Evolutionary conservation across 2,888 invertebrate genomes (phyloP).

Genomic region (Thecocarcelia acutangulata): DNA sequence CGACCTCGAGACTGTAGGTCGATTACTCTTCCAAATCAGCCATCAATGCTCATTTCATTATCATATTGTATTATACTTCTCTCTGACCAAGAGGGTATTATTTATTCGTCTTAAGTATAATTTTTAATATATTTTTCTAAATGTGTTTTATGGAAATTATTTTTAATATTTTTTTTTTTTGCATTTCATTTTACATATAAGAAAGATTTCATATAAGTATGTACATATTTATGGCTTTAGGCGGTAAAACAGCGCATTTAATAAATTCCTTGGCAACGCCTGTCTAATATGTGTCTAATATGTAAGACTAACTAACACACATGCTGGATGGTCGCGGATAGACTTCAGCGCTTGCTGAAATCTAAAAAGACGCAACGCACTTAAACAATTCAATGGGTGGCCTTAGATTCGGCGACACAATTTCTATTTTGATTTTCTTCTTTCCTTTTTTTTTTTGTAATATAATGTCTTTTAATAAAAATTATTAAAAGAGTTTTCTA

Average conservation of each 20-base stretch:
- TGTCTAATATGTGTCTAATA: conserved; percentile 32
- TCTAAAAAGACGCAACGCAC: conserved; percentile 27
- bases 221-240: conserved; percentile 24
- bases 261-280: conserved; percentile 51
- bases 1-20: too few species aligned
- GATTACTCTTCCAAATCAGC: too few species aligned
- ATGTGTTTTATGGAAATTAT: conserved; percentile 41
- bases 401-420: conserved; percentile 66
- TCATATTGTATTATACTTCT: too few species aligned
- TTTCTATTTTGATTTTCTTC: conserved; percentile 15
- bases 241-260: conserved; percentile 51
- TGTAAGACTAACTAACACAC: conserved; percentile 9
- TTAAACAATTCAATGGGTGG: conserved; percentile 65
- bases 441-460: conserved; percentile 28
- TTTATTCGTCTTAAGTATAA: conserved; percentile 8
- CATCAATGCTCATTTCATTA: too few species aligned
- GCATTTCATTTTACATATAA: conserved; percentile 35
- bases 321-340: conserved; percentile 19
- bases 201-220: not conserved
- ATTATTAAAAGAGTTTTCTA: conserved; percentile 45
- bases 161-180: conserved; percentile 33
- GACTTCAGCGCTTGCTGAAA: conserved; percentile 4
- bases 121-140: not conserved
- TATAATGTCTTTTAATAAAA: conserved; percentile 41
- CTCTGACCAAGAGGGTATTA: not conserved